Evolutionary conservation across 2,888 invertebrate genomes (phyloP).

Genomic region (Callinectes sapidus): DNA sequence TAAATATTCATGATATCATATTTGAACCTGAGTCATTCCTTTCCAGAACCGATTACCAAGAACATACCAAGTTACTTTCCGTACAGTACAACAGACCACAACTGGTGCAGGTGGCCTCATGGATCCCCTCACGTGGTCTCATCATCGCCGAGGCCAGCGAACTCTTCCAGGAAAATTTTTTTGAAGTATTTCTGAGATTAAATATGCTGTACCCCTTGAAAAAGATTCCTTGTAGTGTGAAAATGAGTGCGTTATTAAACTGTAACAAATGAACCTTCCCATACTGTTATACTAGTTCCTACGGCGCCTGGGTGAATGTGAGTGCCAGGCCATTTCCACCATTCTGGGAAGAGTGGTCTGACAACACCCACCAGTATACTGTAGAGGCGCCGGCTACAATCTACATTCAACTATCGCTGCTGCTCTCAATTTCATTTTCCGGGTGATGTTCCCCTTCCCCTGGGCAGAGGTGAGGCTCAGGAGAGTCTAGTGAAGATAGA

Average conservation of each 20-base stretch:
- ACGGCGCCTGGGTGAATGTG: not conserved
- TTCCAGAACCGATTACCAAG: not conserved
- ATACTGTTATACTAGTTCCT: not conserved
- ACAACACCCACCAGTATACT: conserved; percentile 17
- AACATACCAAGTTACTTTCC: not conserved
- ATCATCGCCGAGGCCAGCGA: not conserved
- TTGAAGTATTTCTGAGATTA: not conserved
- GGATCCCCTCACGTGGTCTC: not conserved
- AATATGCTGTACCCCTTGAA: not conserved
- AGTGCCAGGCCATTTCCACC: not conserved
- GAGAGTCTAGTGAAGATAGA: no score
- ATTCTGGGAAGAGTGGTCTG: not conserved
- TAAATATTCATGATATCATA: not conserved
- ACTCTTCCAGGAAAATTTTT: not conserved
- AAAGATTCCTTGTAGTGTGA: not conserved
- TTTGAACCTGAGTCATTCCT: not conserved
- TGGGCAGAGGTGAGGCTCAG: conserved; percentile 20
- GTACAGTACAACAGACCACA: not conserved
- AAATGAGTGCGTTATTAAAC: not conserved
- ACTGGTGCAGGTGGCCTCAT: not conserved
- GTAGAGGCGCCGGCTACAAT: conserved; percentile 30
- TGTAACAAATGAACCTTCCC: not conserved
- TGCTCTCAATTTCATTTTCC: conserved; percentile 36
- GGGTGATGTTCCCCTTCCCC: conserved; percentile 8
- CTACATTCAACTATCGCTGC: not conserved